phyloP scores from a whole-genome alignment of 2,113 vertebrate genomes.

The Trichechus manatus region DNA sequence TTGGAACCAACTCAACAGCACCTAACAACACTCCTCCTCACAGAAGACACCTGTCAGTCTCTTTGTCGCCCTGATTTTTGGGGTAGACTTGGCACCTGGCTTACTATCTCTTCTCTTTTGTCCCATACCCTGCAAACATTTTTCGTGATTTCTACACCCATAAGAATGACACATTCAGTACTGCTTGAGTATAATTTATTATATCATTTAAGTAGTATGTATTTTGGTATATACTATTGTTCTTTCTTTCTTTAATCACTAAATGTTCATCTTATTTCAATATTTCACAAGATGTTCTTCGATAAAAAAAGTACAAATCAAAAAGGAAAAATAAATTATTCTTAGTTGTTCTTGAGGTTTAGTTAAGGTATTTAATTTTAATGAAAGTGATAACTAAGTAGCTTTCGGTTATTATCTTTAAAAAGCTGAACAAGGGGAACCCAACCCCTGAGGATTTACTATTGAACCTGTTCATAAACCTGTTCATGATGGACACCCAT shows the following conservation, averaged over 20 bases:
- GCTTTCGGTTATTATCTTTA: constrained; percentile 31
- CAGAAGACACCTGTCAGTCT: neutral
- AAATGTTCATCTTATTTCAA: constrained; percentile 52
- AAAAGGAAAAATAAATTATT: constrained; percentile 39
- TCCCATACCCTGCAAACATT: neutral
- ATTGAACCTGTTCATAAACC: constrained; percentile 1
- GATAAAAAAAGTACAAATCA: constrained; percentile 2
- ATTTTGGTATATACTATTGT: constrained; percentile 27
- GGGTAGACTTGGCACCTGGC: constrained; percentile 17
- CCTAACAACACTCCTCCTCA: neutral
- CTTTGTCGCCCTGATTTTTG: constrained; percentile 35
- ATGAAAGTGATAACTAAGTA: constrained; percentile 2
- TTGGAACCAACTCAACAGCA: too few relatives aligned
- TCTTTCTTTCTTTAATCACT: constrained; percentile 57
- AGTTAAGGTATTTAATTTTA: too few relatives aligned
- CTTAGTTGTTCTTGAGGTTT: neutral
- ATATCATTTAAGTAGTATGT: constrained; percentile 7
- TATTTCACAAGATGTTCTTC: constrained; percentile 7
- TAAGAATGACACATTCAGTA: neutral
- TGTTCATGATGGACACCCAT: neutral
- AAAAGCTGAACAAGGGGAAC: constrained; percentile 32
- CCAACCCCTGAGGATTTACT: neutral
- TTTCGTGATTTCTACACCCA: constrained; percentile 37
- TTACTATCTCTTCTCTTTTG: constrained; percentile 29
- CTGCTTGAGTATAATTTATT: constrained; percentile 48